These are phyloP conservation scores for Thomomys bottae DNA, from an alignment of 2,113 vertebrate genomes.

Conservation along the genomic window DNA sequence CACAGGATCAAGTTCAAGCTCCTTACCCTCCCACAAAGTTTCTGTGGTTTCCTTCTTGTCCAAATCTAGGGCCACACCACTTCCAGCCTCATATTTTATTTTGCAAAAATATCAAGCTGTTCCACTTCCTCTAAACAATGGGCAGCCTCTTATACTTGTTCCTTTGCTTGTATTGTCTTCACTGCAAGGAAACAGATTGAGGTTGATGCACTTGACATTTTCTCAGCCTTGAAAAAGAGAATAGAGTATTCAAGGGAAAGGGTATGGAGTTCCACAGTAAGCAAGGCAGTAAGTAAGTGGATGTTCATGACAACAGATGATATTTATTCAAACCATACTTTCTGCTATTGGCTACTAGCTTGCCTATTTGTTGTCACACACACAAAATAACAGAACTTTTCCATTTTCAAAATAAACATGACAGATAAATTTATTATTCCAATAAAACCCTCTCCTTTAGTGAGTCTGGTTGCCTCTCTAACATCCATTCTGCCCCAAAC, in stretches of 20 bases:
- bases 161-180: neutral
- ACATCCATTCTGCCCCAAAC: neutral
- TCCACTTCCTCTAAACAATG: neutral
- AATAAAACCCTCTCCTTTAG: neutral
- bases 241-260: neutral
- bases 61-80: slow-evolving; percentile 30
- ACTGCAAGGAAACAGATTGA: neutral
- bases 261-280: neutral
- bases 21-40: slow-evolving; percentile 56
- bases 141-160: neutral
- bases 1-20: slow-evolving; percentile 42
- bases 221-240: slow-evolving; percentile 16
- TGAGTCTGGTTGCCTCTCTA: neutral
- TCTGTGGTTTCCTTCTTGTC: slow-evolving; percentile 60
- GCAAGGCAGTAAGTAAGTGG: slow-evolving; percentile 43
- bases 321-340: slow-evolving; percentile 62
- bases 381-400: neutral
- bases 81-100: slow-evolving; percentile 55
- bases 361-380: slow-evolving; percentile 28
- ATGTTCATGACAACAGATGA: slow-evolving; percentile 55
- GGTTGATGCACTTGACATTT: neutral
- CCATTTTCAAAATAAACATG: slow-evolving; percentile 54
- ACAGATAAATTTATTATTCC: slow-evolving; percentile 1
- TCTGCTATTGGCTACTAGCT: slow-evolving; percentile 44
- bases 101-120: slow-evolving; percentile 55